Conservation (phyloP, 2,888 invertebrate species). For the Craniophora ligustri region DNA sequence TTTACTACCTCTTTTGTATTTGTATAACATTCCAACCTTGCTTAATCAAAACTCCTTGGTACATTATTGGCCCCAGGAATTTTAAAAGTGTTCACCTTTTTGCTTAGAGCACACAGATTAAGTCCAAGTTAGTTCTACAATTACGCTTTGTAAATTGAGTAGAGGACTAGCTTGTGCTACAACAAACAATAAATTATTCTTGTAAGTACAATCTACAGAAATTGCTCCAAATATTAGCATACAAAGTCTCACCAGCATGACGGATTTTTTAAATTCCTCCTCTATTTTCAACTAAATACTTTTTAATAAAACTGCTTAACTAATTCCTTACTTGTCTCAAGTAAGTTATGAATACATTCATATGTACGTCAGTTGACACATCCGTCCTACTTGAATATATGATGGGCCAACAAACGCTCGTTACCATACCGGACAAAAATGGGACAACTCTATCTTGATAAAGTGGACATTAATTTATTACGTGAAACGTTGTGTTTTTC, state of each 20-base stretch:
- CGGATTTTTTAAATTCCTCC: slow-evolving; percentile 17
- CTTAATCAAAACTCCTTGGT: slow-evolving; percentile 17
- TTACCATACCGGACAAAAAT: slow-evolving; percentile 44
- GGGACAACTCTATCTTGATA: slow-evolving; percentile 49
- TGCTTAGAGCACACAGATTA: too few relatives aligned
- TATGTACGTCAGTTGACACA: slow-evolving; percentile 41
- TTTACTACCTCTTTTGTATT: slow-evolving; percentile 41
- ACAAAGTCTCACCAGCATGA: background rate
- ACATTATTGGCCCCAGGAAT: background rate
- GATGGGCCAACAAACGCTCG: slow-evolving; percentile 44
- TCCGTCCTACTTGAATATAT: slow-evolving; percentile 53
- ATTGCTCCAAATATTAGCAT: background rate
- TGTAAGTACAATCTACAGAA: background rate
- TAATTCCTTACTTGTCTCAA: slow-evolving; percentile 33
- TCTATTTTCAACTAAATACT: slow-evolving; percentile 26
- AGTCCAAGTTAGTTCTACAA: too few relatives aligned
- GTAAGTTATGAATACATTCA: slow-evolving; percentile 50
- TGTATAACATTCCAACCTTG: too few relatives aligned
- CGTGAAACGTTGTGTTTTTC: slow-evolving; percentile 32
- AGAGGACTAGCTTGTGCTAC: too few relatives aligned
- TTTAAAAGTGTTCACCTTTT: too few relatives aligned
- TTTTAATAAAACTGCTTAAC: slow-evolving; percentile 41
- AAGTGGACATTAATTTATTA: slow-evolving; percentile 49
- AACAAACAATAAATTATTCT: too few relatives aligned
- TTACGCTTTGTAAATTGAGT: too few relatives aligned